Percentiles rank a stretch among this genome's conserved stretches.
These are phyloP conservation scores for Euzophera pinguis DNA, from an alignment of 2,888 invertebrate genomes.

Conservation along the genomic window DNA sequence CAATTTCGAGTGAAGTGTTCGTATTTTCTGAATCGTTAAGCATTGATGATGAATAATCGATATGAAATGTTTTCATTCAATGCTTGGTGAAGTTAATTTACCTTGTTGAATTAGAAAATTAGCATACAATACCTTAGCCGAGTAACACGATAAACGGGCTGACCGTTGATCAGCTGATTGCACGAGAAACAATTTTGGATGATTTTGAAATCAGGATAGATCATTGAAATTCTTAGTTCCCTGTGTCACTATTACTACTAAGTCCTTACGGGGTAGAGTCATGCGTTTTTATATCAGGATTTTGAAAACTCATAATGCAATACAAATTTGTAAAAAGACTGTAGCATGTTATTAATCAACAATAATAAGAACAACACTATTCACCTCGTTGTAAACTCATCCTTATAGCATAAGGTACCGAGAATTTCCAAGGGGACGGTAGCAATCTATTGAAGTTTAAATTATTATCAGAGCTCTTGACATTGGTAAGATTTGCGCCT, in stretches of 20 bases:
- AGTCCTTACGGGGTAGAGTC: too few species aligned
- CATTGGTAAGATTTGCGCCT: constrained; percentile 30
- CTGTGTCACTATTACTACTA: too few species aligned
- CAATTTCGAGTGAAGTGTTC: constrained; percentile 25
- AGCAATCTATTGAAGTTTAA: constrained; percentile 19
- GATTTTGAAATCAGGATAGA: too few species aligned
- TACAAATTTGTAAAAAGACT: too few species aligned
- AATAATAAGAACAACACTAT: too few species aligned
- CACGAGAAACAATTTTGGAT: too few species aligned
- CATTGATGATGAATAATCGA: constrained; percentile 51
- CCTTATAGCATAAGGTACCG: background rate
- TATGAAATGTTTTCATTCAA: constrained; percentile 20
- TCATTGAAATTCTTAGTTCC: too few species aligned
- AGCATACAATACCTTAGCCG: too few species aligned
- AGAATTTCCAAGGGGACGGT: constrained; percentile 13
- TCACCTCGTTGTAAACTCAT: background rate
- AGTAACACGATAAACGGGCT: background rate
- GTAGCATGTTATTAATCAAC: too few species aligned
- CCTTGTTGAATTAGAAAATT: background rate
- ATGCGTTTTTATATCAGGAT: too few species aligned
- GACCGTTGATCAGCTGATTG: too few species aligned
- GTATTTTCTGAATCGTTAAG: constrained; percentile 54
- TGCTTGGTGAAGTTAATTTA: background rate
- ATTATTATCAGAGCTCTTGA: constrained; percentile 25
- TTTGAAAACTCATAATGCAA: too few species aligned